Base-by-base conservation (phyloP, 2,797 vertebrate species). In the Takifugu rubripes region DNA sequence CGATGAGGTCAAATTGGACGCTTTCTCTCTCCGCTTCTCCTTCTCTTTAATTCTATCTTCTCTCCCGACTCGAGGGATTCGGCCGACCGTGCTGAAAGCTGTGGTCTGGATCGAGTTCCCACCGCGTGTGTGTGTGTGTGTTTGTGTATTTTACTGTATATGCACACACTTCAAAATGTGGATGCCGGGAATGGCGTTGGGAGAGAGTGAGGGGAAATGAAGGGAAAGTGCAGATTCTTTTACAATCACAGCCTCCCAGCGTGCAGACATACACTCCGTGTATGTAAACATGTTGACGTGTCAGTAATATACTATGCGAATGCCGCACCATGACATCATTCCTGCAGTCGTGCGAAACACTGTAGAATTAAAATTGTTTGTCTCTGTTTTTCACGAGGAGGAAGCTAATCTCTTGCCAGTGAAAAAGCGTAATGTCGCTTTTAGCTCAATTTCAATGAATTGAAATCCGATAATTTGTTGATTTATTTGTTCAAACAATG, bases 101-200 rank as follows among this genome's bases (percentile, higher is more conserved):
- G 54, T 62, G 80, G 75, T 80, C 57, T 51, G 33, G 82, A 84
- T 89, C 79, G 58, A 60, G 76, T 89, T 88, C 73, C 80, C 57
- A 54, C 58, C 55, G 16, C 70, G 54, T 68, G 63, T 54, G 56
- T 68, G 27, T 33, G 31, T 40, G 36, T 14, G 36, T 40, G 36
- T 33, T 29, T 29, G 27, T 29, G 27, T 29, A 7, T 29, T 29
- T 4, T 36, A 11, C 9, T 11, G 3, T 9, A 70, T 50, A 60
- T 36, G 69, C 61, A 65, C 59, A 59, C 52, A 49, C 48, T 51
- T 65, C 52, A 49, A 64, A 77, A 63, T 70, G 61, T 59, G 54
- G 63, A 51, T 87, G 82, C 79, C 78, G 64, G 87, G 82, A 85
- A 89, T 16, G 58, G 45, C 46, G 55, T 56, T 75, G 81, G 77